Evolutionary conservation across 2,797 vertebrate genomes (phyloP).

Genomic region (Anguilla marmorata): DNA sequence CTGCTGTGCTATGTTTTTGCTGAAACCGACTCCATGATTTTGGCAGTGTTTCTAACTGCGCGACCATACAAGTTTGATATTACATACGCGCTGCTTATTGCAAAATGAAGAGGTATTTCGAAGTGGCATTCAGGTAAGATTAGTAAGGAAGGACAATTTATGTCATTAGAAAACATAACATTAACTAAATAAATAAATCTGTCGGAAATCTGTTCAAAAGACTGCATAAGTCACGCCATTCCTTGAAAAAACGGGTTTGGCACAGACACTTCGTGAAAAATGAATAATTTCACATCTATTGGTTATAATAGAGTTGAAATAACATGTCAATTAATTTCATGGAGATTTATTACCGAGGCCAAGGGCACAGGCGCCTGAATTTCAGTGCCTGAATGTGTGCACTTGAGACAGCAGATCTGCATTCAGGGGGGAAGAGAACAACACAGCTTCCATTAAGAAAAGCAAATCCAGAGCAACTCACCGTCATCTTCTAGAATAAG

Average conservation of each 20-base stretch:
- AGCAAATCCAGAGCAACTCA: neutral
- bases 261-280: neutral
- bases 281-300: constrained; percentile 19
- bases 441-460: neutral
- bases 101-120: neutral
- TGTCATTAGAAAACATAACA: neutral
- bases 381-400: neutral
- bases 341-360: constrained; percentile 28
- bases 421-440: neutral
- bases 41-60: neutral
- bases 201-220: neutral
- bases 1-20: neutral
- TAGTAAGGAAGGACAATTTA: neutral
- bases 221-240: neutral
- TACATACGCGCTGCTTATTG: neutral
- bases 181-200: neutral
- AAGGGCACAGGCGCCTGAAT: neutral
- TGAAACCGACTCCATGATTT: neutral
- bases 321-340: constrained; percentile 35
- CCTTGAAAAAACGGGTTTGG: neutral
- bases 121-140: neutral
- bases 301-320: constrained; percentile 25
- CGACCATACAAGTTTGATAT: neutral
- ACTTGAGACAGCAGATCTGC: neutral
- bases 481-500: neutral